A percentile compares a stretch with the other conserved stretches of the same genome.
phyloP scores from a whole-genome alignment of 2,113 vertebrate genomes.

The Candoia aspera region DNA sequence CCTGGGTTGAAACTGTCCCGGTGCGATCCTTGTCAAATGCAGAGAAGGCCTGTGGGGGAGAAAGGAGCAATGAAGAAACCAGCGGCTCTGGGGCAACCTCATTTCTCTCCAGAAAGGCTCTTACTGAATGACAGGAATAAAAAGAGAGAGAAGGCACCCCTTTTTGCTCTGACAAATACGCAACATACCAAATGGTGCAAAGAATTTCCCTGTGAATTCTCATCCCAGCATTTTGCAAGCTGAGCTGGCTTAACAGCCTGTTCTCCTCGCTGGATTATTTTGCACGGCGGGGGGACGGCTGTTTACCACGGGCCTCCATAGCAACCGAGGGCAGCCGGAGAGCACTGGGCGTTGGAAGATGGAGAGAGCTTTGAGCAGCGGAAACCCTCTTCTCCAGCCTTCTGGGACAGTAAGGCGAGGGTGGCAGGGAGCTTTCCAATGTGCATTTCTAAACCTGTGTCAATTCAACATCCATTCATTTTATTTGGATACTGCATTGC shows the following conservation, averaged over 20 bases:
- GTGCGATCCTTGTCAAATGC: conserved; percentile 68
- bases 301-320: conserved; percentile 16
- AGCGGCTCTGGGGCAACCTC: background rate
- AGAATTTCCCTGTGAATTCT: background rate
- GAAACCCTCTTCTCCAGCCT: background rate
- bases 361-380: background rate
- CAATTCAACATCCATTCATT: background rate
- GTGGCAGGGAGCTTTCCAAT: background rate
- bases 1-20: conserved; percentile 62
- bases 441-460: background rate
- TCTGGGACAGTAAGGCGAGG: background rate
- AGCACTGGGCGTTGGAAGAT: background rate
- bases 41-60: conserved; percentile 68
- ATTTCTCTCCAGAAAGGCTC: background rate
- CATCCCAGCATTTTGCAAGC: background rate
- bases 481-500: background rate
- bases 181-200: conserved; percentile 14
- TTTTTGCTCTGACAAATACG: conserved; percentile 10
- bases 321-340: conserved; percentile 5
- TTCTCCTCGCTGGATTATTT: background rate
- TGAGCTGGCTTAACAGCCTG: background rate
- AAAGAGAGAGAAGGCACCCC: background rate
- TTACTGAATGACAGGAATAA: conserved; percentile 21
- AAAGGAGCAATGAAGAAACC: conserved; percentile 19
- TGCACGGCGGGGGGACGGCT: background rate